These are phyloP conservation scores for Sycobia sp. DNA, from an alignment of 1,140 invertebrate genomes.

Conservation along the genomic window DNA sequence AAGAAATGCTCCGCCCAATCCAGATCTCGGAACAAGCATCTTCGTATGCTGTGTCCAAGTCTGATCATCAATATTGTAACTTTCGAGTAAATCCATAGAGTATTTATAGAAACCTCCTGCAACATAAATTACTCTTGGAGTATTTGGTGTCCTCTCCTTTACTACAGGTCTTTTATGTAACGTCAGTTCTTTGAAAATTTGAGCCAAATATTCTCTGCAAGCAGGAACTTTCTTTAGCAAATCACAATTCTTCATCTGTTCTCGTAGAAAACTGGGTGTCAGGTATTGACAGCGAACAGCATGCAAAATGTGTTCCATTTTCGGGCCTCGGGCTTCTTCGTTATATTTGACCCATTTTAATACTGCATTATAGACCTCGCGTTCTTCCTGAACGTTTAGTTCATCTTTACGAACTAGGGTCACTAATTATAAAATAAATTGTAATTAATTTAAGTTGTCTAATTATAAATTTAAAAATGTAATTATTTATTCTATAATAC, in stretches of 20 bases:
- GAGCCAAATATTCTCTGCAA: conserved; percentile 86
- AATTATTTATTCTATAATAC: not conserved
- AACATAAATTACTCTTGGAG: conserved; percentile 85
- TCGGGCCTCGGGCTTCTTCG: conserved; percentile 78
- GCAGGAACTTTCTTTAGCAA: conserved; percentile 86
- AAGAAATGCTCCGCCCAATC: conserved; percentile 84
- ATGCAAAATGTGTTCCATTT: conserved; percentile 85
- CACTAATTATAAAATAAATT: conserved; percentile 53
- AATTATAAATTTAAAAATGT: not conserved
- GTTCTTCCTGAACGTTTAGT: conserved; percentile 86
- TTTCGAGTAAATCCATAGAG: conserved; percentile 85
- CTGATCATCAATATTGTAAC: conserved; percentile 83
- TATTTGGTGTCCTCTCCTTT: conserved; percentile 83
- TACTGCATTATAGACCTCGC: conserved; percentile 90
- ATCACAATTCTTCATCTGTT: conserved; percentile 89
- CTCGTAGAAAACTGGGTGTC: conserved; percentile 85
- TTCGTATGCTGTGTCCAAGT: conserved; percentile 80
- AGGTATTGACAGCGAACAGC: conserved; percentile 89
- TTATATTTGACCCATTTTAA: conserved; percentile 89
- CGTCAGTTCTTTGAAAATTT: conserved; percentile 87
- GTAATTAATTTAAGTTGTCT: not conserved
- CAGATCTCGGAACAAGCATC: conserved; percentile 82
- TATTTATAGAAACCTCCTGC: conserved; percentile 87
- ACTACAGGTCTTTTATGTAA: conserved; percentile 80
- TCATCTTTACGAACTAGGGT: conserved; percentile 84